phyloP scores from a whole-genome alignment of 2,888 invertebrate genomes.

The Theodoxus fluviatilis region DNA sequence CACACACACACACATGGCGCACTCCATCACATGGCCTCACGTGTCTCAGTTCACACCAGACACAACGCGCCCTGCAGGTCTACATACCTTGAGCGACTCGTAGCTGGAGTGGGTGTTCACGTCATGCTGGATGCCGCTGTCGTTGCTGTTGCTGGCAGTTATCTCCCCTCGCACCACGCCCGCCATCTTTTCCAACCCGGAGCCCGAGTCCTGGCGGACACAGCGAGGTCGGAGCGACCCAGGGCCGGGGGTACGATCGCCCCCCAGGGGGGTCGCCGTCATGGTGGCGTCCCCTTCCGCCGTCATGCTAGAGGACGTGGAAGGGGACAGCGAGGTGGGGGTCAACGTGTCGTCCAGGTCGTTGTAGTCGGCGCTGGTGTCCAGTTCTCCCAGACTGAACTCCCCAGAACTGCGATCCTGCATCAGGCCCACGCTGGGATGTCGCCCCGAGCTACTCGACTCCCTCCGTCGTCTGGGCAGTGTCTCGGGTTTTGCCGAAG shows the following conservation, averaged over 20 bases:
- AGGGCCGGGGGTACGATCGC: conserved; percentile 2
- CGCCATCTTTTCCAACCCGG: conserved; percentile 19
- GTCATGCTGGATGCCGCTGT: conserved; percentile 57
- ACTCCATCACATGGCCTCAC: no score
- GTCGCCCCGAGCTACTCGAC: conserved; percentile 5
- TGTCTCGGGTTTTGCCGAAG: conserved; percentile 19
- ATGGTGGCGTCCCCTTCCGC: conserved; percentile 22
- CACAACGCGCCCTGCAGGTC: no score
- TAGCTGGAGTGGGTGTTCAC: conserved; percentile 49
- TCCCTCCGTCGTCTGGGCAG: no score
- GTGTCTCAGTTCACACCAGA: background rate
- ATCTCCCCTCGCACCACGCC: conserved; percentile 31
- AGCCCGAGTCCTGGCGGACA: no score
- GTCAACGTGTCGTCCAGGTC: conserved; percentile 32
- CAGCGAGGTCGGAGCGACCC: background rate
- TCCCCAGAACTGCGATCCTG: conserved; percentile 30
- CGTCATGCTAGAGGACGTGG: conserved; percentile 22
- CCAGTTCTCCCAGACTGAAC: conserved; percentile 27
- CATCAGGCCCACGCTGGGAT: background rate
- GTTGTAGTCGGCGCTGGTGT: conserved; percentile 9
- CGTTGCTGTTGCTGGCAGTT: conserved; percentile 56
- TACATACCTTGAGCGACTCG: conserved; percentile 52
- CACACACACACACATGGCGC: no score
- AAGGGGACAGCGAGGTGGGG: conserved; percentile 31
- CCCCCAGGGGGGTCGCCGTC: no score